phyloP scores from a whole-genome alignment of 1,140 invertebrate genomes.

The Mactra quadrangularis region DNA sequence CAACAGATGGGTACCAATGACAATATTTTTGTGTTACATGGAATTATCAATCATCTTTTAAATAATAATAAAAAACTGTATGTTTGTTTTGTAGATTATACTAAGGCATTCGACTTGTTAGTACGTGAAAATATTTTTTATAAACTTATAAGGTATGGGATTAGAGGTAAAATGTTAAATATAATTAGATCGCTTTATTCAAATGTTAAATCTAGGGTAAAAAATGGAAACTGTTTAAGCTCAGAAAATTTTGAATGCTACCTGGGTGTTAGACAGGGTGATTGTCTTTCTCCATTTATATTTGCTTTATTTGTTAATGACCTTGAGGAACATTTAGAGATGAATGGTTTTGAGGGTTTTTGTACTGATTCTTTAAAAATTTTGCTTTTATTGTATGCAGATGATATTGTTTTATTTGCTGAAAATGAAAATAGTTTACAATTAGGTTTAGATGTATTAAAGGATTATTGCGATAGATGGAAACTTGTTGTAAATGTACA shows the following conservation, averaged over 20 bases:
- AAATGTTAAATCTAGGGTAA: constrained; percentile 10
- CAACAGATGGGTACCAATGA: background rate
- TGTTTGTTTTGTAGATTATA: constrained; percentile 1
- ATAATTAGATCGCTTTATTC: constrained; percentile 15
- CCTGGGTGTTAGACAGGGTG: constrained; percentile 20
- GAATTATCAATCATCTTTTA: background rate
- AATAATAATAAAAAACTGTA: constrained; percentile 1
- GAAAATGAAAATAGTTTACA: constrained; percentile 9
- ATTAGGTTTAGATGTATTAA: background rate
- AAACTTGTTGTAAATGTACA: background rate
- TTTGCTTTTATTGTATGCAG: constrained; percentile 27
- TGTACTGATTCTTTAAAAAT: constrained; percentile 5
- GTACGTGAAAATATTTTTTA: background rate
- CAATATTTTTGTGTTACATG: constrained; percentile 12
- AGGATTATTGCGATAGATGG: background rate
- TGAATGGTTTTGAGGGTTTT: constrained; percentile 20
- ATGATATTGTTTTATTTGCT: constrained; percentile 19
- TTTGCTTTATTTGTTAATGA: constrained; percentile 45
- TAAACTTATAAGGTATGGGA: background rate
- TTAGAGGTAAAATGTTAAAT: constrained; percentile 29
- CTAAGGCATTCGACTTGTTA: constrained; percentile 8
- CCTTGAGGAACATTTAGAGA: constrained; percentile 24
- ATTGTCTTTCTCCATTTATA: constrained; percentile 39
- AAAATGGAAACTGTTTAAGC: background rate
- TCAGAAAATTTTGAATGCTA: background rate